Percentiles rank a stretch among this genome's conserved stretches.
These are phyloP conservation scores for Rhagonycha lutea DNA, from an alignment of 2,888 invertebrate genomes.

Conservation along the genomic window DNA sequence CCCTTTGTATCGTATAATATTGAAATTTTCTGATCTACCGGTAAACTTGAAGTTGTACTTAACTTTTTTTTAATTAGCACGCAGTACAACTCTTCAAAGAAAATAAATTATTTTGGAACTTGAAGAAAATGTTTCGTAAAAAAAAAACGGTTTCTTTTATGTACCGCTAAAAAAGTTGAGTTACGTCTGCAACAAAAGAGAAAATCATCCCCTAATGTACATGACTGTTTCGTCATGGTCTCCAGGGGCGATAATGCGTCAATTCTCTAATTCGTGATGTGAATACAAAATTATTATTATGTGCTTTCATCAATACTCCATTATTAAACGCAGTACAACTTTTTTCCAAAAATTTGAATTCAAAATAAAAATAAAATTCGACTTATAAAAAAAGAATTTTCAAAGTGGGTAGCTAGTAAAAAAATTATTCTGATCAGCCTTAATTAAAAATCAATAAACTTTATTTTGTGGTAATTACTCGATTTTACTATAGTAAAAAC, in stretches of 20 bases:
- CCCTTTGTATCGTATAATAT: not conserved
- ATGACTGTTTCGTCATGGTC: slow-evolving; percentile 10
- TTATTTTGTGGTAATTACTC: not conserved
- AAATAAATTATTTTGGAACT: not conserved
- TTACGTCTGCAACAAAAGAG: not conserved
- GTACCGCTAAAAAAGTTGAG: not conserved
- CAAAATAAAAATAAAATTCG: not conserved
- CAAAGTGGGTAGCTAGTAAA: not conserved
- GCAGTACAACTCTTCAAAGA: no score
- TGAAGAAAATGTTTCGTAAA: not conserved
- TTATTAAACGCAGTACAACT: not conserved
- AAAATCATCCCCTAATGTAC: slow-evolving; percentile 3
- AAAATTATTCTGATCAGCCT: no score
- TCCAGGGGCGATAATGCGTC: slow-evolving; percentile 13
- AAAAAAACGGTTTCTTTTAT: not conserved
- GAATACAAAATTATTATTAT: slow-evolving; percentile 8
- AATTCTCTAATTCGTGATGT: slow-evolving; percentile 10
- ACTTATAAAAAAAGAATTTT: not conserved
- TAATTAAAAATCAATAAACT: not conserved
- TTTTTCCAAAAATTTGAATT: not conserved
- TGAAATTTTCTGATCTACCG: not conserved
- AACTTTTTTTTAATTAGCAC: not conserved
- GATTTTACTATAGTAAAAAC: not conserved
- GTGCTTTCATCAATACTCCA: not conserved
- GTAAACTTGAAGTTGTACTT: not conserved